Evolutionary conservation across 2,797 vertebrate genomes (phyloP).

Genomic region (Poecilia wingei): DNA sequence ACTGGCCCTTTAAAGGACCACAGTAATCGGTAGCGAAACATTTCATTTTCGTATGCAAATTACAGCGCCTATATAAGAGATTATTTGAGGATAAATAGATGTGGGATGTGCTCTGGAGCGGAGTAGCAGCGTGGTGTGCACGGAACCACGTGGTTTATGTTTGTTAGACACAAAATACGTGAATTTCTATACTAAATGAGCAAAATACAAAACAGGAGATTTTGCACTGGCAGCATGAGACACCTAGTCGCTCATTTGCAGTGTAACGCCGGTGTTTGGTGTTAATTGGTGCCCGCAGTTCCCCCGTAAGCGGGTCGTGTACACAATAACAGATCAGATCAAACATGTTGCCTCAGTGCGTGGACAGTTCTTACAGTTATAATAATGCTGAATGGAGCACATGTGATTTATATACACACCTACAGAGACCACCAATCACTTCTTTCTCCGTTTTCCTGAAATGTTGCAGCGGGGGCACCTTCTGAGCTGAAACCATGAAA

Average conservation of each 20-base stretch:
- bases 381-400: slow-evolving; percentile 25
- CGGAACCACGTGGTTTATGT: slow-evolving; percentile 93
- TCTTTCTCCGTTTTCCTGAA: slow-evolving; percentile 99
- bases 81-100: slow-evolving; percentile 55
- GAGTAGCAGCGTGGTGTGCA: slow-evolving; percentile 86
- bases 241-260: not conserved
- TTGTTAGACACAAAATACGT: slow-evolving; percentile 84
- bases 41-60: slow-evolving; percentile 18
- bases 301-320: slow-evolving; percentile 56
- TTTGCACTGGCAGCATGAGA: slow-evolving; percentile 9
- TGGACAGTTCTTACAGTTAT: slow-evolving; percentile 47
- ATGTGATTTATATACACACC: slow-evolving; percentile 82
- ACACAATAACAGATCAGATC: slow-evolving; percentile 81
- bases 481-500: slow-evolving; percentile 98
- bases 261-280: slow-evolving; percentile 13
- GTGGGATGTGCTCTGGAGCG: slow-evolving; percentile 58
- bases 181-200: slow-evolving; percentile 65
- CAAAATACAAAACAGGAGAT: slow-evolving; percentile 30
- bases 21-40: not conserved
- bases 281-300: slow-evolving; percentile 44
- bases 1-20: not conserved
- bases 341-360: slow-evolving; percentile 72
- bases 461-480: slow-evolving; percentile 95
- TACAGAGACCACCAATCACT: slow-evolving; percentile 96
- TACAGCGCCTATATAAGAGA: not conserved